Evolutionary conservation across 2,113 vertebrate genomes (phyloP).

Genomic region (Notarius lentiginosus): DNA sequence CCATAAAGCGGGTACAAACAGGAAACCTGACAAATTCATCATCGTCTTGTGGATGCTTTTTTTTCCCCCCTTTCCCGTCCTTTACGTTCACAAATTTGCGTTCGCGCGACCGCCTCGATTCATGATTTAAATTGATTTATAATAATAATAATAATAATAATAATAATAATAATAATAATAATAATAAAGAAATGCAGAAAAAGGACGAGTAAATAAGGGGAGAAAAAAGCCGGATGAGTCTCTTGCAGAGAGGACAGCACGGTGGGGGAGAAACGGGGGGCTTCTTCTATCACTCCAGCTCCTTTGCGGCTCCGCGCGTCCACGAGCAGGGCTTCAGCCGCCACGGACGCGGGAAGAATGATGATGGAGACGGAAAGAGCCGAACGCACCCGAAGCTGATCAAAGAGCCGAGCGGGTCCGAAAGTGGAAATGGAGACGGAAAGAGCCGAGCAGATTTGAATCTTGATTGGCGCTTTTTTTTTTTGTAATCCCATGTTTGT

Average conservation of each 20-base stretch:
- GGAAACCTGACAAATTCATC: constrained; percentile 82
- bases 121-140: constrained; percentile 23
- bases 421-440: background rate
- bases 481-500: background rate
- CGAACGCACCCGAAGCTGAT: constrained; percentile 34
- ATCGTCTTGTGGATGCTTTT: constrained; percentile 74
- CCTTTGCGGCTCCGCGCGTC: constrained; percentile 65
- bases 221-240: background rate
- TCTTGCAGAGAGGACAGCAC: constrained; percentile 18
- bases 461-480: background rate
- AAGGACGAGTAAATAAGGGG: background rate
- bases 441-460: background rate
- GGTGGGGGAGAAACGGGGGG: constrained; percentile 51
- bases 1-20: constrained; percentile 77
- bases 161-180: background rate
- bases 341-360: constrained; percentile 69
- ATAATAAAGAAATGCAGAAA: background rate
- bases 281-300: constrained; percentile 48
- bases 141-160: too few species aligned
- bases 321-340: constrained; percentile 71
- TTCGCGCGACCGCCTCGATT: constrained; percentile 42
- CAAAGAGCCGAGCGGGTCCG: background rate
- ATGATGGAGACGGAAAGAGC: constrained; percentile 56
- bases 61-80: constrained; percentile 68
- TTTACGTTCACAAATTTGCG: constrained; percentile 67